phyloP scores from a whole-genome alignment of 2,113 vertebrate genomes.

The Etheostoma spectabile region DNA sequence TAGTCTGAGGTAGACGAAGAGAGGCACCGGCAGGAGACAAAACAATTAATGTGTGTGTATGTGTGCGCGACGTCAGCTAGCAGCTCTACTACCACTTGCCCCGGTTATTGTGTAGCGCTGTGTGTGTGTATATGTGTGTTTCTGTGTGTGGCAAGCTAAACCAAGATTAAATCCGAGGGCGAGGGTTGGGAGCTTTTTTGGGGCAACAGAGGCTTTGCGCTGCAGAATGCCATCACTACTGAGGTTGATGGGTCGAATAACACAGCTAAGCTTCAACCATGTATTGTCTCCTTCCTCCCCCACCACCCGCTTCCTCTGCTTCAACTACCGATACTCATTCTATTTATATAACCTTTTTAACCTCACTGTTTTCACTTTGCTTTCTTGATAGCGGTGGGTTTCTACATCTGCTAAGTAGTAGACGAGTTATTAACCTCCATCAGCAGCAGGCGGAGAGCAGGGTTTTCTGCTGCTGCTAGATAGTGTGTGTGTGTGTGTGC shows the following conservation, averaged over 20 bases:
- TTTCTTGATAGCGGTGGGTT: neutral
- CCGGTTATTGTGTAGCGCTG: constrained; percentile 45
- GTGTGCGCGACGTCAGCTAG: constrained; percentile 46
- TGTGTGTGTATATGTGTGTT: constrained; percentile 2
- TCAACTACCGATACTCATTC: neutral
- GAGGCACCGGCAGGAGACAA: constrained; percentile 64
- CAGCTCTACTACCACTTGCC: constrained; percentile 14
- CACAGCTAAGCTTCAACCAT: constrained; percentile 48
- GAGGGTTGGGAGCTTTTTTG: neutral
- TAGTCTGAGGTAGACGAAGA: neutral
- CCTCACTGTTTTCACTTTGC: neutral
- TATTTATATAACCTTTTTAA: neutral
- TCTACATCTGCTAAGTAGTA: neutral
- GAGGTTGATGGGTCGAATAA: constrained; percentile 15
- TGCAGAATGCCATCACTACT: constrained; percentile 57
- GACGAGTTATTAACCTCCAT: constrained; percentile 4
- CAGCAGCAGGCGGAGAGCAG: constrained; percentile 12
- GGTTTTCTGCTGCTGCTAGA: constrained; percentile 6
- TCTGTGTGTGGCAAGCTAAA: constrained; percentile 24
- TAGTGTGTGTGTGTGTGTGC: constrained; percentile 3
- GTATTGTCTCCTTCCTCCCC: constrained; percentile 67
- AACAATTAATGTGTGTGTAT: constrained; percentile 48
- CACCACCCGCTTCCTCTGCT: constrained; percentile 42
- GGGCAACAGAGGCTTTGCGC: constrained; percentile 21
- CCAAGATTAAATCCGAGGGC: constrained; percentile 65